These are phyloP conservation scores for Lamprotornis superbus DNA, from an alignment of 2,113 vertebrate genomes.

Conservation along the genomic window DNA sequence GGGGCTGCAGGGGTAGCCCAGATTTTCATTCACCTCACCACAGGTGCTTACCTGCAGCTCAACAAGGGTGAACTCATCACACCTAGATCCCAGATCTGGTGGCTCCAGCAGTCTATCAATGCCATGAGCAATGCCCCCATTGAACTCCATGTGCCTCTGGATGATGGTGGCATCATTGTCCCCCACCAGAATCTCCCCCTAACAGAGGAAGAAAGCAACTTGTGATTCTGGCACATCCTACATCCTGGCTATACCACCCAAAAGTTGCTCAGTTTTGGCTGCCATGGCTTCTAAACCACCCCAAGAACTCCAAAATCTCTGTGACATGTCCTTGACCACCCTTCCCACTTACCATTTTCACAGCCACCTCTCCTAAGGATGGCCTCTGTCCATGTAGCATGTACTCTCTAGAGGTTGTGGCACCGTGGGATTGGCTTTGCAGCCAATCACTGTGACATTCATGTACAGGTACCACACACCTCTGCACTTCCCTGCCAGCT, in stretches of 20 bases:
- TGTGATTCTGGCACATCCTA: background rate
- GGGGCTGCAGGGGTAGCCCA: background rate
- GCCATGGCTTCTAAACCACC: background rate
- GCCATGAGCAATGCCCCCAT: constrained; percentile 85
- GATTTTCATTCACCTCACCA: background rate
- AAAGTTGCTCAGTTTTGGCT: background rate
- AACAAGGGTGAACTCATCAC: constrained; percentile 75
- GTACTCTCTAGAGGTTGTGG: background rate
- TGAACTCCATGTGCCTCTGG: constrained; percentile 83
- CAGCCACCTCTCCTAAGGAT: background rate
- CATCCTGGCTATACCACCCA: background rate
- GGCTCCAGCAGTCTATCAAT: constrained; percentile 91
- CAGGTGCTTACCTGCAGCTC: constrained; percentile 9
- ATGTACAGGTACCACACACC: background rate
- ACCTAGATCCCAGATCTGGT: constrained; percentile 86
- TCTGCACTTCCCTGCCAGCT: background rate
- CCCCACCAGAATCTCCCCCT: constrained; percentile 86
- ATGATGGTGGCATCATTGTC: constrained; percentile 75
- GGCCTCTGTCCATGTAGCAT: background rate
- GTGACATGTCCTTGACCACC: background rate
- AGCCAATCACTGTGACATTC: background rate
- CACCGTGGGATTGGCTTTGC: background rate
- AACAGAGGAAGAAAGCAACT: background rate
- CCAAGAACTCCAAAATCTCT: background rate
- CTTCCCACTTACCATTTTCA: background rate